These are phyloP conservation scores for Oreochromis grahami DNA, from an alignment of 2,797 vertebrate species.

Conservation along the genomic window DNA sequence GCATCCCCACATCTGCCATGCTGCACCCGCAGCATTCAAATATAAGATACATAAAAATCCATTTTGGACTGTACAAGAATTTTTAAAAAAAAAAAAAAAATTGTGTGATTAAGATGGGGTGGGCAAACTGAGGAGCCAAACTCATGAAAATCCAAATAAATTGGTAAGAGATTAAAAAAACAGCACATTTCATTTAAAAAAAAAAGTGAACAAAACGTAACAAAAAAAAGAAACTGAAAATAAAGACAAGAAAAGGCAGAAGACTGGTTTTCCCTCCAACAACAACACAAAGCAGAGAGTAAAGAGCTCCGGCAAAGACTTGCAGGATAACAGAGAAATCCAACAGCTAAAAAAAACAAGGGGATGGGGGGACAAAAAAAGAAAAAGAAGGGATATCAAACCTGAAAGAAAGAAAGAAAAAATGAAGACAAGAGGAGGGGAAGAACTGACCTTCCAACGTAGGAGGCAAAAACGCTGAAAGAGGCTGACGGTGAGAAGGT, in stretches of 20 bases:
- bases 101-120: background rate
- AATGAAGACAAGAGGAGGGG: background rate
- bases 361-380: background rate
- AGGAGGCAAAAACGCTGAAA: conserved; percentile 9
- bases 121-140: background rate
- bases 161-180: background rate
- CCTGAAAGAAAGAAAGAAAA: background rate
- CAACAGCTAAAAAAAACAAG: background rate
- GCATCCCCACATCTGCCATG: background rate
- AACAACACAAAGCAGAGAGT: background rate
- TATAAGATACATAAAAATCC: background rate
- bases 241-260: background rate
- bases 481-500: background rate
- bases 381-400: background rate
- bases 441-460: conserved; percentile 24
- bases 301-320: conserved; percentile 12
- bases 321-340: background rate
- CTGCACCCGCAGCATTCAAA: background rate
- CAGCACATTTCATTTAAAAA: background rate
- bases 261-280: background rate
- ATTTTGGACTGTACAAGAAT: background rate
- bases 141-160: background rate
- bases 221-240: background rate
- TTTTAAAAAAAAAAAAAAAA: accelerated
- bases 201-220: background rate